These are phyloP conservation scores for Ptyas mucosa DNA, from an alignment of 2,113 vertebrate species.

Conservation along the genomic window DNA sequence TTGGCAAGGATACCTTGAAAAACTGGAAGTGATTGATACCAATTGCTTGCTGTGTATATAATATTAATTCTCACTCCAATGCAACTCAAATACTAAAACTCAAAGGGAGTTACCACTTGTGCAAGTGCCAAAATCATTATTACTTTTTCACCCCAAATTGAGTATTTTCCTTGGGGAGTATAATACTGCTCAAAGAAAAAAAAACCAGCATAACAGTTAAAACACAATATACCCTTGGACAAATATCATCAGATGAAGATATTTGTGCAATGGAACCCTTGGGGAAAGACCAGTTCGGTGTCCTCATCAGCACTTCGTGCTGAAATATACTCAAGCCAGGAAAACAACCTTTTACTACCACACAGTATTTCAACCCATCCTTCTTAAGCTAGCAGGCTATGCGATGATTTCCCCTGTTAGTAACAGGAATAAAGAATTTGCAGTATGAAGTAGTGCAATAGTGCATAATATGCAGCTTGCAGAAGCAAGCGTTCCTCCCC, in stretches of 20 bases:
- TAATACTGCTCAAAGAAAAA: neutral
- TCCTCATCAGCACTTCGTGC: neutral
- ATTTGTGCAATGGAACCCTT: neutral
- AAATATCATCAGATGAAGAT: neutral
- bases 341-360: neutral
- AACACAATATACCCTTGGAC: neutral
- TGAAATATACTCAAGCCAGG: neutral
- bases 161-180: neutral
- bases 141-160: neutral
- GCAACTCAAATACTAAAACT: neutral
- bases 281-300: neutral
- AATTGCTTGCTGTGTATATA: neutral
- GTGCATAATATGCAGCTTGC: neutral
- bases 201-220: neutral
- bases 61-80: constrained; percentile 7
- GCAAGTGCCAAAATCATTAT: neutral
- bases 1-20: constrained; percentile 6
- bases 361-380: neutral
- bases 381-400: neutral
- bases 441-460: neutral
- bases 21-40: neutral
- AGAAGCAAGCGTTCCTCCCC: neutral
- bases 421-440: neutral
- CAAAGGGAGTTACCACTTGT: neutral
- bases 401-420: neutral